Conservation (phyloP, 2,113 vertebrate genomes). For the Scortum barcoo region DNA sequence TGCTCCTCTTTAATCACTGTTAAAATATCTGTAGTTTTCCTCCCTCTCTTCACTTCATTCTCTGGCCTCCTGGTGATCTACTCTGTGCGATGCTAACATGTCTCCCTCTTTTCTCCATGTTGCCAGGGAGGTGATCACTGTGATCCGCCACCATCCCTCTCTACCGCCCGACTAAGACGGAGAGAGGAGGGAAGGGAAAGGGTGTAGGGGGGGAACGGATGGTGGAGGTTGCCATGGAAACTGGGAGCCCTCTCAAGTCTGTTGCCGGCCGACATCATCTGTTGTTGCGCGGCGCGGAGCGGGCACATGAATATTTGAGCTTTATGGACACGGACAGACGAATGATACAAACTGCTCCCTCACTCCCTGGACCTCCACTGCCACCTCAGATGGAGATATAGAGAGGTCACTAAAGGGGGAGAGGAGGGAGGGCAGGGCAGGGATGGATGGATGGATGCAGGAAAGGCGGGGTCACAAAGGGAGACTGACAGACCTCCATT, state of each 20-base stretch:
- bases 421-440: not conserved
- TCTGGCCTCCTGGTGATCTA: conserved; percentile 27
- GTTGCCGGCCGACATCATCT: conserved; percentile 73
- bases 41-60: not conserved
- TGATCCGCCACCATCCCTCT: conserved; percentile 25
- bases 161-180: conserved; percentile 47
- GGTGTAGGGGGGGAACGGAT: conserved; percentile 21
- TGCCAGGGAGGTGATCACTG: conserved; percentile 43
- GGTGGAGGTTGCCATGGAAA: conserved; percentile 80
- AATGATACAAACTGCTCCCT: conserved; percentile 40
- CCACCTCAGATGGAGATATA: conserved; percentile 29
- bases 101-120: conserved; percentile 30
- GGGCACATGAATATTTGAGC: conserved; percentile 78
- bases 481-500: conserved; percentile 58
- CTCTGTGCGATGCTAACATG: conserved; percentile 40
- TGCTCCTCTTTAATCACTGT: conserved; percentile 1
- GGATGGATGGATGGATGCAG: conserved; percentile 2
- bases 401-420: conserved; percentile 30
- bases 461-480: conserved; percentile 52
- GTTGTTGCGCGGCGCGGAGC: conserved; percentile 47
- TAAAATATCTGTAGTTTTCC: conserved; percentile 18
- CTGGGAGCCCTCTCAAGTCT: conserved; percentile 79
- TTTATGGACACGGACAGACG: conserved; percentile 66
- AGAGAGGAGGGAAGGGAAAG: conserved; percentile 5
- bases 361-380: conserved; percentile 34